These are phyloP conservation scores for Setophaga kirtlandii DNA, from an alignment of 2,113 vertebrate genomes.

Conservation along the genomic window DNA sequence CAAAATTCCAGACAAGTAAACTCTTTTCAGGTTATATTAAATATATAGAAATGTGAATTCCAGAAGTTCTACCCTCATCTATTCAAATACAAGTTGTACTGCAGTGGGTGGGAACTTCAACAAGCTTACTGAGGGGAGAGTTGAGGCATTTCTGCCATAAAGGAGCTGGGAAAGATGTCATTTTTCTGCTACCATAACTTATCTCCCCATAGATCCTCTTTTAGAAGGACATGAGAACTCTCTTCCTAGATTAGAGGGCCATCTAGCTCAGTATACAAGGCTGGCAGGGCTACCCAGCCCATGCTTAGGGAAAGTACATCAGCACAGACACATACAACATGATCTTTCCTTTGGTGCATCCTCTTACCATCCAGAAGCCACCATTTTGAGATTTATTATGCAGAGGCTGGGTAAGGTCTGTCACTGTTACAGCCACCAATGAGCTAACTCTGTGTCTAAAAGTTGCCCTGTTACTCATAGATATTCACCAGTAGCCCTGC, in stretches of 20 bases:
- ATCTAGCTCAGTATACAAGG: neutral
- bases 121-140: neutral
- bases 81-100: neutral
- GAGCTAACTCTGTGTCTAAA: neutral
- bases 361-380: neutral
- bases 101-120: accelerated
- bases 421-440: neutral
- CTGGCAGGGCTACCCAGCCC: neutral
- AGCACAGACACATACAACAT: neutral
- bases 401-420: neutral
- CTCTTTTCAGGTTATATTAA: neutral
- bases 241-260: neutral
- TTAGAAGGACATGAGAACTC: neutral
- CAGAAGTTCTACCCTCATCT: neutral
- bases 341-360: neutral
- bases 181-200: neutral
- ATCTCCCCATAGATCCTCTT: neutral
- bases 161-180: neutral
- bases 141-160: neutral
- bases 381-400: neutral
- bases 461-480: neutral
- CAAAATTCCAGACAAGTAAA: neutral
- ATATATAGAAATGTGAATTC: neutral
- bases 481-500: neutral
- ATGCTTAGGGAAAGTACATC: neutral